Percentiles rank a stretch among this genome's conserved stretches.
Conservation (phyloP, 2,797 vertebrate species). For the Mus caroli region DNA sequence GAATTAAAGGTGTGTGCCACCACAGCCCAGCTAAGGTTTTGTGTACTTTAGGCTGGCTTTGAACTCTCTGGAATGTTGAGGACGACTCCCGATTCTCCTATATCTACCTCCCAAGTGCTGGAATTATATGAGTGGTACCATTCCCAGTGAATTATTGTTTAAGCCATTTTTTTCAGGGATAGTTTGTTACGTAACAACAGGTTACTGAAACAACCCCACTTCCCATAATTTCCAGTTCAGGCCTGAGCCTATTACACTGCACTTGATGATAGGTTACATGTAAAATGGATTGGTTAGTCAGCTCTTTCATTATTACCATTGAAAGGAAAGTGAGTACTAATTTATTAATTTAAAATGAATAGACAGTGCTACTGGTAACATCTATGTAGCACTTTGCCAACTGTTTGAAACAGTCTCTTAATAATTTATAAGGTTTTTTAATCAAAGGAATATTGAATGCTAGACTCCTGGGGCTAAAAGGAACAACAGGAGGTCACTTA, state of each 20-base stretch:
- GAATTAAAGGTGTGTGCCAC: too few species aligned
- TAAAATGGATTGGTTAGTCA: slow-evolving; percentile 65
- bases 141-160: neutral
- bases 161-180: neutral
- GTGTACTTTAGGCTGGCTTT: neutral
- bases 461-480: slow-evolving; percentile 67
- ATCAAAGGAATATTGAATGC: slow-evolving; percentile 76
- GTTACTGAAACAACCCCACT: slow-evolving; percentile 17
- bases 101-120: neutral
- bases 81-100: neutral
- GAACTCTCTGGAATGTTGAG: neutral
- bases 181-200: slow-evolving; percentile 18
- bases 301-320: slow-evolving; percentile 72
- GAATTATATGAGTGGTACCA: neutral
- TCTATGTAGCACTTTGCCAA: slow-evolving; percentile 73
- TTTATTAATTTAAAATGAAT: slow-evolving; percentile 81
- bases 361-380: slow-evolving; percentile 69
- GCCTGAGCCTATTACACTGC: neutral
- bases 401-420: slow-evolving; percentile 74
- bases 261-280: slow-evolving; percentile 35
- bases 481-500: slow-evolving; percentile 65
- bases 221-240: slow-evolving; percentile 45
- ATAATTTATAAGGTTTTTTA: slow-evolving; percentile 82
- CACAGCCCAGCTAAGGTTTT: neutral
- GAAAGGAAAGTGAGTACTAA: slow-evolving; percentile 64